phyloP scores from a whole-genome alignment of 2,113 vertebrate species.

The Grammomys dolichurus region DNA sequence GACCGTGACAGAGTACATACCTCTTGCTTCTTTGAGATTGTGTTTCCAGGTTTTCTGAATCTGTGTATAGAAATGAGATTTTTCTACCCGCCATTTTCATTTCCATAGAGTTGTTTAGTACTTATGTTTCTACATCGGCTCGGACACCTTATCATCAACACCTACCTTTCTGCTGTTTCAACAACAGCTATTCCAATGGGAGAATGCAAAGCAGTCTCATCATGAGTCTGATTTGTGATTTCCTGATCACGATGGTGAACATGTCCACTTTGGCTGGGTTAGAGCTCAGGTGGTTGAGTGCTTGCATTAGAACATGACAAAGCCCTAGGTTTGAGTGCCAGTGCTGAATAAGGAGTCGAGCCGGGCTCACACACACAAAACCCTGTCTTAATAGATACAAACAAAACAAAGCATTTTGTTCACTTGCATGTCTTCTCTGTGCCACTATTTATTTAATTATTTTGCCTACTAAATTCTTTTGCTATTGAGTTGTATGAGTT shows the following conservation, averaged over 20 bases:
- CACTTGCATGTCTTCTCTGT: not conserved
- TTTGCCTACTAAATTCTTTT: not conserved
- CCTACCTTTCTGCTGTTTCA: not conserved
- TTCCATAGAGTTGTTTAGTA: rapidly evolving
- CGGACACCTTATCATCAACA: not conserved
- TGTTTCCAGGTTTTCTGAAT: not conserved
- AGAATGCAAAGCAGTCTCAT: not conserved
- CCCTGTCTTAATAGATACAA: not conserved
- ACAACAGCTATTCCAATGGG: not conserved
- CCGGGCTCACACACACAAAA: not conserved
- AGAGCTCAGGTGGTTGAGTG: not conserved
- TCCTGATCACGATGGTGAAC: not conserved
- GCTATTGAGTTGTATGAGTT: not conserved
- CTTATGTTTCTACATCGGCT: not conserved
- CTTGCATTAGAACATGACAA: not conserved
- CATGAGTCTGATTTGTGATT: not conserved
- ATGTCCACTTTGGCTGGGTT: not conserved
- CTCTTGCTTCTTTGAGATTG: not conserved
- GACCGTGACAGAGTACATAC: not conserved
- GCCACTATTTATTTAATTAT: not conserved
- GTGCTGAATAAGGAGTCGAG: not conserved
- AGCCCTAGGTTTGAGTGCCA: not conserved
- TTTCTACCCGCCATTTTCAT: no score
- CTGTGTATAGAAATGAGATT: not conserved
- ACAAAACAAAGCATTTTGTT: not conserved